Evolutionary conservation across 2,113 vertebrate species (phyloP).

Genomic region (Acrocephalus kingi): DNA sequence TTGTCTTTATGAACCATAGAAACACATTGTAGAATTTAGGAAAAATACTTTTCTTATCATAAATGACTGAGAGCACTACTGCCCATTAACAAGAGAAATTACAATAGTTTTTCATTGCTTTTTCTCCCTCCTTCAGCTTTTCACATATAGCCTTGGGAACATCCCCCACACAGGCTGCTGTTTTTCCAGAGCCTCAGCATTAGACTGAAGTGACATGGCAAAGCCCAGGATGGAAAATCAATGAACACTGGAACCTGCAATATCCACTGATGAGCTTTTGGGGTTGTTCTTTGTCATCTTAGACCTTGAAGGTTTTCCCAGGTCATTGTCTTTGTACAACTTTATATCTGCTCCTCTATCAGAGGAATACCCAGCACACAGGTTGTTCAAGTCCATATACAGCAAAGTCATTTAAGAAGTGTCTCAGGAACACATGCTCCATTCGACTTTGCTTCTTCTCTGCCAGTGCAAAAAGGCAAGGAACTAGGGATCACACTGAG

Average conservation of each 20-base stretch:
- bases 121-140: background rate
- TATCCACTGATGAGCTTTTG: background rate
- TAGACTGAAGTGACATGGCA: background rate
- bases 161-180: rapidly evolving
- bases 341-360: background rate
- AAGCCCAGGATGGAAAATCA: background rate
- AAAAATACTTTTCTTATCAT: background rate
- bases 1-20: background rate
- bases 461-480: background rate
- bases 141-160: background rate
- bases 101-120: background rate
- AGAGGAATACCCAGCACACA: background rate
- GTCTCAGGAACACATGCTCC: background rate
- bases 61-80: background rate
- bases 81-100: background rate
- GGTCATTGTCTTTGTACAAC: background rate
- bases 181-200: background rate
- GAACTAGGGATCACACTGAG: background rate
- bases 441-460: background rate
- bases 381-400: background rate
- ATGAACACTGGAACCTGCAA: background rate
- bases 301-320: background rate
- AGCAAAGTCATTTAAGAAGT: background rate
- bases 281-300: background rate
- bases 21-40: background rate